phyloP scores from a whole-genome alignment of 1,140 invertebrate genomes.

The Ceratoteleas bidentatus region DNA sequence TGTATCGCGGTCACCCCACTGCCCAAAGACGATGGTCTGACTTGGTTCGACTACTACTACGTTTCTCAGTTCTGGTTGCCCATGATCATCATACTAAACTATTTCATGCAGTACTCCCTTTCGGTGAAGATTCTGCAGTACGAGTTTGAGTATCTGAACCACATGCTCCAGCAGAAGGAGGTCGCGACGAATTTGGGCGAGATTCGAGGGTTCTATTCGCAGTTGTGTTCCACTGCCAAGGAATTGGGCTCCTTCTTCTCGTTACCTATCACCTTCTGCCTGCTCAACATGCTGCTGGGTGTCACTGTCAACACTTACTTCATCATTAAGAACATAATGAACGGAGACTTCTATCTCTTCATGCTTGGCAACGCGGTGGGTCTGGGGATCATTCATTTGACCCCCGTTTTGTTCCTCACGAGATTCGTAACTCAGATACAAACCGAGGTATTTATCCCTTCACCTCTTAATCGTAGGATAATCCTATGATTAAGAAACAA shows the following conservation, averaged over 20 bases:
- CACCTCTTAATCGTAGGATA: too few species aligned
- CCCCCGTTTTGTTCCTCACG: conserved; percentile 15
- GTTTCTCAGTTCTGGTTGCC: conserved; percentile 23
- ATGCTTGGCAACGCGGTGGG: background rate
- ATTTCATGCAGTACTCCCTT: conserved; percentile 26
- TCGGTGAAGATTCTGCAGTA: conserved; percentile 14
- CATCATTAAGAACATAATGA: conserved; percentile 6
- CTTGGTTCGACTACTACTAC: conserved; percentile 23
- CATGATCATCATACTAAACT: background rate
- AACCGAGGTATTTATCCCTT: conserved; percentile 26
- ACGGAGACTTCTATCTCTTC: background rate
- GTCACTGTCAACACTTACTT: conserved; percentile 7
- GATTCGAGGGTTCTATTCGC: background rate
- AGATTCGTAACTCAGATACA: conserved; percentile 23
- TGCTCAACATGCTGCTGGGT: conserved; percentile 2
- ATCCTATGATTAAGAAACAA: background rate
- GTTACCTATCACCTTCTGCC: conserved; percentile 7
- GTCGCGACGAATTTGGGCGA: background rate
- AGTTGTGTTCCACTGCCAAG: conserved; percentile 4
- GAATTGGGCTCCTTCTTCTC: conserved; percentile 12
- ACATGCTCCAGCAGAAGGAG: conserved; percentile 2
- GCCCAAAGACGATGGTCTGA: background rate
- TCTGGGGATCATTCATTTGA: background rate
- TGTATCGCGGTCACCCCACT: background rate
- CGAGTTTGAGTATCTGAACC: conserved; percentile 30